Evolutionary conservation across 2,797 vertebrate genomes (phyloP), one percentile per base, ranked within the genome.

Genomic region (Catamblyrhynchus diadema): DNA sequence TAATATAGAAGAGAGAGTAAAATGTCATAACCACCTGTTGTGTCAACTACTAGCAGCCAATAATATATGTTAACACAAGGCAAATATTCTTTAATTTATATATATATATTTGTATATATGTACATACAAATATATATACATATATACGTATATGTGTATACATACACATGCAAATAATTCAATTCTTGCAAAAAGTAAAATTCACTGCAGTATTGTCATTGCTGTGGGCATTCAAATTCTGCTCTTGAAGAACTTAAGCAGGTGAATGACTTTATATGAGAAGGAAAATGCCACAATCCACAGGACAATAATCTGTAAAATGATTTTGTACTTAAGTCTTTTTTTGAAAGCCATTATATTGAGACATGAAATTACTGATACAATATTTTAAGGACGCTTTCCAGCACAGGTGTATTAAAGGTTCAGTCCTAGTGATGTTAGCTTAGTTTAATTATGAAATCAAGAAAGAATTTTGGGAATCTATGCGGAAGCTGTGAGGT

Each of bases 1-100:
- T 94, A 94, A 96, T 91, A 78, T 8, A 94, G 50, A 85, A 57
- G 9, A 83, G 14, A 1, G 10, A 27, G 35, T 48, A 35, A 74
- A 91, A 82, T 13, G 4, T 44, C 44, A 42, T 64, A 59, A 15
- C 41, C 91, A 92, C 89, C 91, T 94, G 87, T 95, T 50, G 12
- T 67, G 66, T 61, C 75, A 93, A 35, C 19, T 59, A 78, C 54
- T 33, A 86, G 79, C 24, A 88, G 77, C 30, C 51, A 72, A 53
- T 45, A 92, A 70, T 32, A 41, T 19, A 66, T 51, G 51, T 48
- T 60, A 88, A 66, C 20, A 45, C 13, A 75, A 71, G 28, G 17
- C 28, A 39, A 86, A 41, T 39, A 28, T 17, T 69, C 24, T 57
- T 73, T 80, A 47, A 81, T 61, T 27, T 33, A 1, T n/a, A 35